Conservation (phyloP, 1,140 invertebrate genomes). For the Drosophila nasuta region DNA sequence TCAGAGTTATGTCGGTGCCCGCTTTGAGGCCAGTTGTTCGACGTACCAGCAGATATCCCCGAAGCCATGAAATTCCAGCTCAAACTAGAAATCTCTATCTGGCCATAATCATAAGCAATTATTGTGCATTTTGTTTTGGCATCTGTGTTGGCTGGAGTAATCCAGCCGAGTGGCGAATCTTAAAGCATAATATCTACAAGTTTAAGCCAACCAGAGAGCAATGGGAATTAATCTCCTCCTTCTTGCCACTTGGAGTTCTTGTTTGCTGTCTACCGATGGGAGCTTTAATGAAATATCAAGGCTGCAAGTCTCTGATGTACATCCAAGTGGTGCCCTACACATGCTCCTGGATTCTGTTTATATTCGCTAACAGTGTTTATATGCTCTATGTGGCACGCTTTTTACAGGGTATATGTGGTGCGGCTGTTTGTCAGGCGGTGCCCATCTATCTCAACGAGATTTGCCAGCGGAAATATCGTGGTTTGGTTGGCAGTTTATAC, state of each 20-base stretch:
- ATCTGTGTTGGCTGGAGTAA: slow-evolving; percentile 89
- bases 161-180: slow-evolving; percentile 85
- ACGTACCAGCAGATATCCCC: not conserved
- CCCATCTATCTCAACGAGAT: slow-evolving; percentile 91
- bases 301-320: slow-evolving; percentile 89
- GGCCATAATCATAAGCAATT: slow-evolving; percentile 79
- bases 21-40: no score
- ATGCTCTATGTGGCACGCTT: slow-evolving; percentile 89
- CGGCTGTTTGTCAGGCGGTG: slow-evolving; percentile 89
- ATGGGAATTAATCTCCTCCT: slow-evolving; percentile 18
- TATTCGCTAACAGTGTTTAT: slow-evolving; percentile 86
- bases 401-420: slow-evolving; percentile 88
- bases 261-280: slow-evolving; percentile 87
- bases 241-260: slow-evolving; percentile 81
- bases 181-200: slow-evolving; percentile 74
- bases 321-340: slow-evolving; percentile 87
- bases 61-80: not conserved
- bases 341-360: slow-evolving; percentile 88
- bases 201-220: slow-evolving; percentile 63
- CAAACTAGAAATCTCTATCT: slow-evolving; percentile 1
- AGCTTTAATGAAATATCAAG: slow-evolving; percentile 88
- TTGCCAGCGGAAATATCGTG: slow-evolving; percentile 88
- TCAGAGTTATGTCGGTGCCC: no score
- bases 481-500: slow-evolving; percentile 88
- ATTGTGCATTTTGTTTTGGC: slow-evolving; percentile 87